Evolutionary conservation across 2,797 vertebrate genomes (phyloP).

Genomic region (Knipowitschia caucasica): DNA sequence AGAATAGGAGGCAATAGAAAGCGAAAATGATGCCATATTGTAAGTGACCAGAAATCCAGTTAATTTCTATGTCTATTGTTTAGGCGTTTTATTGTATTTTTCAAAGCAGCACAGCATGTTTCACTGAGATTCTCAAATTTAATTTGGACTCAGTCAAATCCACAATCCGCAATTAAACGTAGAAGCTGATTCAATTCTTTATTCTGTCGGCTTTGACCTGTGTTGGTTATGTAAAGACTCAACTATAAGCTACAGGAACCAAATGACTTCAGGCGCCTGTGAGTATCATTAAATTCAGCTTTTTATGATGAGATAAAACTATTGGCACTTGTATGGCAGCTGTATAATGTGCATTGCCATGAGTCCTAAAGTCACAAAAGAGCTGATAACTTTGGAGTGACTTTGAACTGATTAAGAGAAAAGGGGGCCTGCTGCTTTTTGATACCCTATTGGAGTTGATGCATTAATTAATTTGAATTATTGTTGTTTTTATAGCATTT

Average conservation of each 20-base stretch:
- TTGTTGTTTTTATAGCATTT: conserved; percentile 63
- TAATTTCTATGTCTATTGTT: conserved; percentile 62
- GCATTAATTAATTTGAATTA: conserved; percentile 65
- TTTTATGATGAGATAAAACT: conserved; percentile 70
- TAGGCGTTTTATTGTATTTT: conserved; percentile 64
- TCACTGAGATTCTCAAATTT: conserved; percentile 72
- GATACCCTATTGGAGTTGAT: conserved; percentile 66
- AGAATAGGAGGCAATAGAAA: conserved; percentile 54
- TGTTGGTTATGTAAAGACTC: conserved; percentile 58
- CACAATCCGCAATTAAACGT: conserved; percentile 72
- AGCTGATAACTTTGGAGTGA: conserved; percentile 73
- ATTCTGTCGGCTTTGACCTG: conserved; percentile 69
- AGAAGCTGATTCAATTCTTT: conserved; percentile 57
- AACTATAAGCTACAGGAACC: conserved; percentile 61
- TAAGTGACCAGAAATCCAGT: conserved; percentile 75
- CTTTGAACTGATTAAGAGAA: conserved; percentile 73
- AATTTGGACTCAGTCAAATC: conserved; percentile 78
- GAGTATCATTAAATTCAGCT: conserved; percentile 68
- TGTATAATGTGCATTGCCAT: conserved; percentile 64
- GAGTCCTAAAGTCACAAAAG: conserved; percentile 66
- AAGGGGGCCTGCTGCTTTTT: conserved; percentile 63
- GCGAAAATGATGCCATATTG: conserved; percentile 58
- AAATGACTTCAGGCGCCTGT: conserved; percentile 65
- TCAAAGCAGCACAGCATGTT: conserved; percentile 62
- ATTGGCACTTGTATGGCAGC: conserved; percentile 48